These are phyloP conservation scores for Ecliptopera silaceata DNA, from an alignment of 2,888 invertebrate species.

Conservation along the genomic window DNA sequence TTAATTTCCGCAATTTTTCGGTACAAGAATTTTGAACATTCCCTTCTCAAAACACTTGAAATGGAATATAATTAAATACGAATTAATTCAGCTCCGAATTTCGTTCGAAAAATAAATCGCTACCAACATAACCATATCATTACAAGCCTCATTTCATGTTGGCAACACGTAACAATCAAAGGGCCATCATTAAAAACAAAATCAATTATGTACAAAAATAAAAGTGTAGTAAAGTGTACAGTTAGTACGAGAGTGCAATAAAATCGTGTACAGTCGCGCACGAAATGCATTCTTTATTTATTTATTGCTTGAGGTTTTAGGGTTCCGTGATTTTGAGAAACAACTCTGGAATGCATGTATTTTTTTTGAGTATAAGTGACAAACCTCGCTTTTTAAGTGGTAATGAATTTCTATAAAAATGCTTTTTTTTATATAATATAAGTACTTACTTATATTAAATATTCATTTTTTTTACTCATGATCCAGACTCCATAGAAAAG, in stretches of 20 bases:
- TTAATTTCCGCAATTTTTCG: no score
- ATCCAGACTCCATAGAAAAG: no score
- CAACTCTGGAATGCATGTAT: neutral
- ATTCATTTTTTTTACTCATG: no score
- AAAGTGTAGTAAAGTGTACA: conserved; percentile 11
- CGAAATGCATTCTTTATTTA: conserved; percentile 28
- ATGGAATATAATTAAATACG: no score
- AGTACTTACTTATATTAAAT: no score
- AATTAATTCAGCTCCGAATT: no score
- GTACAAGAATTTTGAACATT: no score
- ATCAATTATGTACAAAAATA: conserved; percentile 22
- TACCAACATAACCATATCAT: conserved; percentile 5
- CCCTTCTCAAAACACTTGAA: no score
- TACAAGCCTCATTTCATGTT: neutral
- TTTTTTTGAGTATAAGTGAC: no score
- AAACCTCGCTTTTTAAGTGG: no score
- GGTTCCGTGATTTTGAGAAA: conserved; percentile 9
- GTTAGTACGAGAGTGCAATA: conserved; percentile 22
- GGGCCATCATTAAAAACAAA: conserved; percentile 22
- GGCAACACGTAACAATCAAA: conserved; percentile 12
- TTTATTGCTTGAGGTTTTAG: conserved; percentile 19
- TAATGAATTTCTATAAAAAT: no score
- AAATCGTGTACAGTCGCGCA: conserved; percentile 26
- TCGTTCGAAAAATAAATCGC: neutral
- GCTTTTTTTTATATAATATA: no score